A percentile compares a stretch with the other conserved stretches of the same genome.
Conservation (phyloP, 2,797 vertebrate species). For the Muraenolepis orangiensis region DNA sequence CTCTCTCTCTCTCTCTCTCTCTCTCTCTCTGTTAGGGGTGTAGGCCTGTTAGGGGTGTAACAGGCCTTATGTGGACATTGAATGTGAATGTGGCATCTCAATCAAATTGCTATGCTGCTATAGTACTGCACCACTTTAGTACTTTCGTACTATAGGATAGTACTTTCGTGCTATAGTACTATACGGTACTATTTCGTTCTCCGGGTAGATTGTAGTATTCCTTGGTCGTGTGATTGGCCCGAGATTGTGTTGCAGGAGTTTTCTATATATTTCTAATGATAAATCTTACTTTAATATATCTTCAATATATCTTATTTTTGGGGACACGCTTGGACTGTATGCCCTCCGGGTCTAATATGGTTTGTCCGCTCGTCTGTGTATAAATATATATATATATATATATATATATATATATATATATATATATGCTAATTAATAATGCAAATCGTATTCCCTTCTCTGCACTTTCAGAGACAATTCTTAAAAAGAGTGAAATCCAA, state of each 20-base stretch:
- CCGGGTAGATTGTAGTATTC: constrained; percentile 41
- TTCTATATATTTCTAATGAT: constrained; percentile 48
- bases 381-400: too few relatives aligned
- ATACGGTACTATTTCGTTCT: constrained; percentile 44
- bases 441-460: constrained; percentile 55
- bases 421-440: constrained; percentile 40
- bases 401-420: too few relatives aligned
- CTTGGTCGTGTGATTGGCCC: constrained; percentile 28
- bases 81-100: constrained; percentile 18
- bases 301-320: constrained; percentile 23
- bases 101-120: constrained; percentile 19
- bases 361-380: constrained; percentile 22
- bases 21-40: too few relatives aligned
- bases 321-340: constrained; percentile 27
- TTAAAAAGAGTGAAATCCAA: constrained; percentile 53
- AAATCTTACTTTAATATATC: constrained; percentile 13
- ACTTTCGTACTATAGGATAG: too few relatives aligned
- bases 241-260: constrained; percentile 47
- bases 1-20: background rate
- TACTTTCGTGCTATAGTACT: too few relatives aligned
- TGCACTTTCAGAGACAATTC: constrained; percentile 30
- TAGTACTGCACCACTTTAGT: too few relatives aligned
- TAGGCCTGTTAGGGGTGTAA: background rate
- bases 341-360: constrained; percentile 48
- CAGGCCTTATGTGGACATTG: background rate